These are phyloP conservation scores for Adrianichthys oophorus DNA, from an alignment of 2,797 vertebrate species.

Conservation along the genomic window DNA sequence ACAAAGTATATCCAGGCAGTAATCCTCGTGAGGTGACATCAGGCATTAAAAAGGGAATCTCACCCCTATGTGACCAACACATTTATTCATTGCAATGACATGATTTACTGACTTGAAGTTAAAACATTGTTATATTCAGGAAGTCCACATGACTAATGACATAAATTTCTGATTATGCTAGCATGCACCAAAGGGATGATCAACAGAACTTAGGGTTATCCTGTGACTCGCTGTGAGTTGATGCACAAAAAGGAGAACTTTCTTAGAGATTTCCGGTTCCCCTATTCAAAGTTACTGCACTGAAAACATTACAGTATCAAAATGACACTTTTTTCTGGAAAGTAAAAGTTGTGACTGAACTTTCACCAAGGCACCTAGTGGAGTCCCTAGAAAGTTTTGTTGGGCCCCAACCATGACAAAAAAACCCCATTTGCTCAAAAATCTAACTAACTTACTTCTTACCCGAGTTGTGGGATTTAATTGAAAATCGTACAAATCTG, in stretches of 20 bases:
- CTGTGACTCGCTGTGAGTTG: neutral
- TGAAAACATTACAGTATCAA: neutral
- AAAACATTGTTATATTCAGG: conserved; percentile 3
- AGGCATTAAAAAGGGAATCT: neutral
- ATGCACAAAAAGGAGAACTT: neutral
- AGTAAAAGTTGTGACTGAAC: too few relatives aligned
- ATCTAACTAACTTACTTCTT: too few relatives aligned
- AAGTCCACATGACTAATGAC: conserved; percentile 37
- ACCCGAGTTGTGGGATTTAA: too few relatives aligned
- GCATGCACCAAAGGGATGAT: neutral
- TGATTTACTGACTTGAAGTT: neutral
- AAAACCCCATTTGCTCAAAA: too few relatives aligned
- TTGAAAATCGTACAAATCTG: too few relatives aligned
- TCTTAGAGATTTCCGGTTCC: neutral
- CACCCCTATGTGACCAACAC: conserved; percentile 5
- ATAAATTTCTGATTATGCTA: neutral
- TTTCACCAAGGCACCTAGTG: too few relatives aligned
- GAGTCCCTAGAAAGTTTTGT: too few relatives aligned
- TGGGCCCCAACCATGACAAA: too few relatives aligned
- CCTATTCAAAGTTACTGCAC: neutral
- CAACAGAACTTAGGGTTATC: conserved; percentile 4
- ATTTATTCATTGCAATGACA: neutral
- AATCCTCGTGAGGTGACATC: neutral
- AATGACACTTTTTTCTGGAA: neutral
- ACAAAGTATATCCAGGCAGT: conserved; percentile 5